Conservation (phyloP, 2,797 vertebrate genomes). For the Halcyon chelicuti region DNA sequence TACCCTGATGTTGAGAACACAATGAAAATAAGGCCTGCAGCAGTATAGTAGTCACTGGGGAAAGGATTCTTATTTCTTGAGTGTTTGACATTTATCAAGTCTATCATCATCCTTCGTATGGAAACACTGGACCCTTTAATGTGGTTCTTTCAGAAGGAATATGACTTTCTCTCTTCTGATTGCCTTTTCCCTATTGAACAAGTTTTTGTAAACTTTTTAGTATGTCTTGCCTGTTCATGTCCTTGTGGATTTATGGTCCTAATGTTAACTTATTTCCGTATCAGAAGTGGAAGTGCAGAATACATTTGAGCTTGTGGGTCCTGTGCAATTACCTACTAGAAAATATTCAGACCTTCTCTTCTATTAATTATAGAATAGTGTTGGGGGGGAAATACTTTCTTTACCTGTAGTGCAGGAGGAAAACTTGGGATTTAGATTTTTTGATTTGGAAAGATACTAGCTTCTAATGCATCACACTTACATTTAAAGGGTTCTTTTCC, state of each 20-base stretch:
- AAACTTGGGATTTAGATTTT: neutral
- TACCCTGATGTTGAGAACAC: neutral
- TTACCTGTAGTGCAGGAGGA: neutral
- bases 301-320: neutral
- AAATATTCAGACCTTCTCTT: neutral
- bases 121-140: neutral
- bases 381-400: neutral
- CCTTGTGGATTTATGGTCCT: neutral
- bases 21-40: neutral
- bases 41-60: neutral
- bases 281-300: neutral
- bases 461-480: neutral
- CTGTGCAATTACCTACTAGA: neutral
- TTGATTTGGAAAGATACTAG: neutral
- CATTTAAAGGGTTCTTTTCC: neutral
- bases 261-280: neutral
- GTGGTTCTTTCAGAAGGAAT: neutral
- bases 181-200: neutral
- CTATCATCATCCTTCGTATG: rapidly evolving
- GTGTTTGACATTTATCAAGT: neutral
- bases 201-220: neutral
- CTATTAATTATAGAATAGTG: neutral
- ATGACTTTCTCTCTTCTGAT: neutral
- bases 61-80: neutral
- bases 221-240: neutral